Base-by-base conservation (phyloP, 2,888 invertebrate genomes). In the Hyles lineata region DNA sequence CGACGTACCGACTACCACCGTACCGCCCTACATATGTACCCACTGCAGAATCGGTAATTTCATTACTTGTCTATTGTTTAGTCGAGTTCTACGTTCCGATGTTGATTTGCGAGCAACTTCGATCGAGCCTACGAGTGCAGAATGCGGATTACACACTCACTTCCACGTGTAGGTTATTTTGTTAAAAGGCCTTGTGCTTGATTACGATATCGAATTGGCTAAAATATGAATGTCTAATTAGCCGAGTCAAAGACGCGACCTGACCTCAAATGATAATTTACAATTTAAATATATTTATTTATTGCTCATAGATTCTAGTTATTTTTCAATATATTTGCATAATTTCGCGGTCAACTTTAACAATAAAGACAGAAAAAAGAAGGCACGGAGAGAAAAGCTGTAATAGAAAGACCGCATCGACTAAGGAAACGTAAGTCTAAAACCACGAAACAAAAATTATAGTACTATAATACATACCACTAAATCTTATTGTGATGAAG, bases 11-110 rank as follows among this genome's bases (percentile, higher is more conserved):
- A 21, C 60, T 79, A 88, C 85, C 84, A 23, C 9, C 60, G 43
- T 50, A 50, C 71, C 85, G 87, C 85, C 89, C 91, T 89, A 92
- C 92, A 91, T 88, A 88, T 89, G 83, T 70, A 52, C 81, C 82
- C 81, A 79, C 84, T 85, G 89, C 88, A 88, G 90, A 88, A 62
- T 72, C 58, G 72, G 23, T 58, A 63, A 55, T 71, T 62, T 55
- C 55, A 70, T 61, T 50, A 71, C 32, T 67, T 50, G 67, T 67
- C 67, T 50, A 67, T 67, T 67, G 67, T 67, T 67, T 67, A 50
- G 67, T 50, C 23, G 43, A 43, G 67, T 67, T 67, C 43, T 63
- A 43, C 43, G 19, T 43, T 43, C 50, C 43, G 50, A 21, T 32
- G 43, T 55, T 29, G 55, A 50, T 67, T 59, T 32, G 23, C 50